Percentiles rank a stretch among this genome's conserved stretches.
phyloP scores from a whole-genome alignment of 2,797 vertebrate genomes.

The Gobio occitaniae region DNA sequence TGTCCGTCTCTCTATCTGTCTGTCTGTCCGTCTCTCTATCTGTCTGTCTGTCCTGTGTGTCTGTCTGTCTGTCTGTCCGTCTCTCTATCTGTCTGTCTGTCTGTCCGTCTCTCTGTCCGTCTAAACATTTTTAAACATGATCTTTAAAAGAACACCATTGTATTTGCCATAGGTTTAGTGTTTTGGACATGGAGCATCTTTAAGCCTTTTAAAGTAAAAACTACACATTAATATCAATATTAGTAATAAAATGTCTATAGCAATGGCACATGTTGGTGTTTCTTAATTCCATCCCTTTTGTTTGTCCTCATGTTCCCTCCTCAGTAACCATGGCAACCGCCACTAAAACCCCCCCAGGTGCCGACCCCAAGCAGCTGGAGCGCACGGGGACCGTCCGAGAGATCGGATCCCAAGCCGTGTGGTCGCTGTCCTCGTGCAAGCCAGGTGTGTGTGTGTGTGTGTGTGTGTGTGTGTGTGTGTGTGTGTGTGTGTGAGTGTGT shows the following conservation, averaged over 20 bases:
- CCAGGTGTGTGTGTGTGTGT: slow-evolving; percentile 80
- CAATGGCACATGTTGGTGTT: neutral
- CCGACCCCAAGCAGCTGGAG: slow-evolving; percentile 96
- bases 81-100: too few species aligned
- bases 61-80: too few species aligned
- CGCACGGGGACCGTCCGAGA: slow-evolving; percentile 96
- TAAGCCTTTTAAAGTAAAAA: neutral
- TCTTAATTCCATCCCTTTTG: neutral
- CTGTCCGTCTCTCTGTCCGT: too few species aligned
- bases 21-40: too few species aligned
- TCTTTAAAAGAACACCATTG: neutral
- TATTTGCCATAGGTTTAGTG: neutral
- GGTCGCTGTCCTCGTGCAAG: slow-evolving; percentile 98
- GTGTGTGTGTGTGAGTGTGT: too few species aligned
- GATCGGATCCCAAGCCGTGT: slow-evolving; percentile 98
- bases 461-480: neutral
- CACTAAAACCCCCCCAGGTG: slow-evolving; percentile 95
- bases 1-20: too few species aligned
- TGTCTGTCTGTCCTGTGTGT: too few species aligned
- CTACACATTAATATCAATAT: neutral
- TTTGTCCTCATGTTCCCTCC: neutral
- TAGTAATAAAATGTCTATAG: neutral
- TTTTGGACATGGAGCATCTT: neutral
- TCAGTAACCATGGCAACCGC: slow-evolving; percentile 86
- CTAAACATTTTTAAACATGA: too few species aligned